phyloP scores from a whole-genome alignment of 2,888 invertebrate genomes.

The Zaprionus obscuricornis region DNA sequence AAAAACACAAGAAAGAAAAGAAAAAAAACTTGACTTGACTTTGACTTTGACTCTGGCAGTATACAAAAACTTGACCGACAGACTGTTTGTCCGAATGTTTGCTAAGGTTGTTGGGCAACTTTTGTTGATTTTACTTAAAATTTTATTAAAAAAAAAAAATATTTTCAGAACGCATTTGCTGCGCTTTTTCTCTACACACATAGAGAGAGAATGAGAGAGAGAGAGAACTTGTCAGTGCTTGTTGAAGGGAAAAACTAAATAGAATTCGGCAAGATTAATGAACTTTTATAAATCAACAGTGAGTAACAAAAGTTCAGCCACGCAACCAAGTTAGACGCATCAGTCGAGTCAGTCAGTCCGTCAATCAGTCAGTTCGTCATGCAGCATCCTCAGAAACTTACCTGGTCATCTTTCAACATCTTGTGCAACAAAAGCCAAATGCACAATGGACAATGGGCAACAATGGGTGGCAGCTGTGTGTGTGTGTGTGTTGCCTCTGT shows the following conservation, averaged over 20 bases:
- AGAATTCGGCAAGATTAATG: constrained; percentile 77
- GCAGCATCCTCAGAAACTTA: constrained; percentile 65
- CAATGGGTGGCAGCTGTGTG: constrained; percentile 58
- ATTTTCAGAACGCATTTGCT: constrained; percentile 57
- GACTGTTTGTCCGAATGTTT: no score
- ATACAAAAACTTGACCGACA: constrained; percentile 30
- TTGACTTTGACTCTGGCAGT: constrained; percentile 30
- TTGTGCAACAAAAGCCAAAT: constrained; percentile 7
- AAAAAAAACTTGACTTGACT: constrained; percentile 15
- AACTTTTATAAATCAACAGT: constrained; percentile 66
- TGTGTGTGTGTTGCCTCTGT: background rate
- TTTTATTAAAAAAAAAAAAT: constrained; percentile 53
- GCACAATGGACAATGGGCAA: constrained; percentile 54
- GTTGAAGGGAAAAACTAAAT: constrained; percentile 32
- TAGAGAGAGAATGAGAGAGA: constrained; percentile 4
- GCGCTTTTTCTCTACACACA: constrained; percentile 45
- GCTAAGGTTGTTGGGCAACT: constrained; percentile 18
- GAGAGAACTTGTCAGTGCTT: constrained; percentile 8
- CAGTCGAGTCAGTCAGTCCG: constrained; percentile 32
- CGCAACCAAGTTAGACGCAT: constrained; percentile 28
- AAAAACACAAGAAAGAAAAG: constrained; percentile 23
- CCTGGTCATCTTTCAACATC: constrained; percentile 72
- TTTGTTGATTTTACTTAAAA: constrained; percentile 45
- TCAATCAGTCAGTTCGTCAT: constrained; percentile 22
- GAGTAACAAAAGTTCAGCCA: constrained; percentile 49